phyloP scores from a whole-genome alignment of 1,140 invertebrate species.

The Sarcophaga peregrina region DNA sequence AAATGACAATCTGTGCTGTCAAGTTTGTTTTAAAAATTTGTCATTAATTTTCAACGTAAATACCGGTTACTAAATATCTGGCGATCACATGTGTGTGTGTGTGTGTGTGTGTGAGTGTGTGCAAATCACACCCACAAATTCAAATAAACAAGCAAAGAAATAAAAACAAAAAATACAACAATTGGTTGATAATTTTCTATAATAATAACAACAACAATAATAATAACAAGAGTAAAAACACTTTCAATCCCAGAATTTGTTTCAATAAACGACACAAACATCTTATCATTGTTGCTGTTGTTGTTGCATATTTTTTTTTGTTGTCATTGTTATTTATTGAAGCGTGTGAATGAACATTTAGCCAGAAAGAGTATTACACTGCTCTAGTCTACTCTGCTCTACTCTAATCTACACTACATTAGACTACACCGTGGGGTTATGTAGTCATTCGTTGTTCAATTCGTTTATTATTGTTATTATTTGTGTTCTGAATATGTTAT shows the following conservation, averaged over 20 bases:
- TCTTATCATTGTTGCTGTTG: too few relatives aligned
- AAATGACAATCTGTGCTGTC: background rate
- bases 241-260: background rate
- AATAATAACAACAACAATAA: too few relatives aligned
- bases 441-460: too few relatives aligned
- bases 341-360: slow-evolving; percentile 38
- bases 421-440: too few relatives aligned
- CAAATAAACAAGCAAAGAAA: background rate
- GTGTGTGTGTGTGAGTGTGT: background rate
- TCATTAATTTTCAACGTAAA: slow-evolving; percentile 10
- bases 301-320: too few relatives aligned
- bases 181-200: too few relatives aligned
- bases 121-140: slow-evolving; percentile 32
- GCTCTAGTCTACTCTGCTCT: too few relatives aligned
- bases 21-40: background rate
- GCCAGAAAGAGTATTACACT: background rate
- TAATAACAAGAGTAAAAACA: too few relatives aligned
- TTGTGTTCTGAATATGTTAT: background rate
- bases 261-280: background rate
- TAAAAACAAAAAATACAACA: too few relatives aligned
- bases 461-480: background rate
- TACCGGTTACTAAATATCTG: slow-evolving; percentile 13
- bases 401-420: too few relatives aligned
- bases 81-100: too few relatives aligned
- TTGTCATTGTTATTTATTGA: slow-evolving; percentile 9